Evolutionary conservation across 2,797 vertebrate species (phyloP).

Genomic region (Enteromius viviparus): DNA sequence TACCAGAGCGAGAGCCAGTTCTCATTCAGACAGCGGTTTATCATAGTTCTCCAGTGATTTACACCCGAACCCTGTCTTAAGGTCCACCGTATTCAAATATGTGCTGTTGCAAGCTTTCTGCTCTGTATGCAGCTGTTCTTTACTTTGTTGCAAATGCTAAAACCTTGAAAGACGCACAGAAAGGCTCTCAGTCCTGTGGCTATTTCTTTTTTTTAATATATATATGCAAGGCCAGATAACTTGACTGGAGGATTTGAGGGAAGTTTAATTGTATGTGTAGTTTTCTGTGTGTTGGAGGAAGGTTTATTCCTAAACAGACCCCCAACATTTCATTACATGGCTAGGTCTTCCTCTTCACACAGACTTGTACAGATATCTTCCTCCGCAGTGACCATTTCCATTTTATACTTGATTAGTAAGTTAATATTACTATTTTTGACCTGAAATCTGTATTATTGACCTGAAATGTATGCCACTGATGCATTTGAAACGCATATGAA

Average conservation of each 20-base stretch:
- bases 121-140: conserved; percentile 30
- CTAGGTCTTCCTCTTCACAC: conserved; percentile 48
- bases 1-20: conserved; percentile 8
- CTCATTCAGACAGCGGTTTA: conserved; percentile 2
- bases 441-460: conserved; percentile 27
- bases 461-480: conserved; percentile 31
- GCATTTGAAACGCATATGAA: conserved; percentile 76
- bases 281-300: conserved; percentile 65
- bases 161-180: conserved; percentile 20
- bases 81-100: not conserved
- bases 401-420: conserved; percentile 65
- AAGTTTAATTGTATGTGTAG: conserved; percentile 62
- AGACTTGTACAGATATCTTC: conserved; percentile 43
- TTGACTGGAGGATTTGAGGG: conserved; percentile 67
- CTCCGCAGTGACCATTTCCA: conserved; percentile 55
- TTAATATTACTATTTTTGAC: conserved; percentile 55
- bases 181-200: conserved; percentile 17
- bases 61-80: not conserved
- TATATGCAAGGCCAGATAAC: conserved; percentile 68
- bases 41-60: not conserved
- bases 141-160: conserved; percentile 55
- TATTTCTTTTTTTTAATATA: not conserved
- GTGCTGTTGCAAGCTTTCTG: conserved; percentile 1
- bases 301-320: conserved; percentile 45
- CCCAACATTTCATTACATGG: not conserved